Evolutionary conservation across 2,797 vertebrate genomes (phyloP).

Genomic region (Clarias pachynema): DNA sequence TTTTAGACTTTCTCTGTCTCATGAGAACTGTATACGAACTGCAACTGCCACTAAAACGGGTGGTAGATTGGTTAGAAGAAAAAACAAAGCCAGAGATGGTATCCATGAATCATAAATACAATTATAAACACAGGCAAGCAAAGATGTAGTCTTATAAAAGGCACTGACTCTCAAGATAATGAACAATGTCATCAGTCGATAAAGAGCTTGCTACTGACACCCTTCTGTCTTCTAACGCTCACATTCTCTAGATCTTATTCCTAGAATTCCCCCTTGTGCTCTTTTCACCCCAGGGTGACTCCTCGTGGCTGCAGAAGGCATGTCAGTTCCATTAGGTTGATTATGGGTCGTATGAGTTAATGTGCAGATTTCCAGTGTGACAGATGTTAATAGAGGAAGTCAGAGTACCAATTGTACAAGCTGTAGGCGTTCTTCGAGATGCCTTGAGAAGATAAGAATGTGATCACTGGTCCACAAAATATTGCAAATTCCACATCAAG

Average conservation of each 20-base stretch:
- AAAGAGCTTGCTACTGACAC: conserved; percentile 2
- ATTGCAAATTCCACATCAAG: not conserved
- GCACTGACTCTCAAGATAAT: not conserved
- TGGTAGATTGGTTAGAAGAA: too few species aligned
- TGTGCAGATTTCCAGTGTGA: not conserved
- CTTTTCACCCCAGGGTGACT: not conserved
- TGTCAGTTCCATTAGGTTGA: not conserved
- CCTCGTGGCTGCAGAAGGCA: not conserved
- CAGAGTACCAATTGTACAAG: not conserved
- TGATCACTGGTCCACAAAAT: not conserved
- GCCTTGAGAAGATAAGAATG: not conserved
- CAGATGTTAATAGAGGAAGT: not conserved
- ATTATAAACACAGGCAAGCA: not conserved
- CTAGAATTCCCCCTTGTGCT: not conserved
- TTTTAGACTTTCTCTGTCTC: not conserved
- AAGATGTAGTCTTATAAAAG: not conserved
- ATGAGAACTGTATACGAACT: not conserved
- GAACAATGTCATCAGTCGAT: not conserved
- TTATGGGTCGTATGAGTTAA: conserved; percentile 4
- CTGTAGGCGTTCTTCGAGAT: not conserved
- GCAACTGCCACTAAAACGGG: not conserved
- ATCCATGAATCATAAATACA: not conserved
- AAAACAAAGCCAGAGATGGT: not conserved
- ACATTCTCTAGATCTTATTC: not conserved
- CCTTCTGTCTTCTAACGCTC: too few species aligned